These are phyloP conservation scores for Lepidochitona cinerea DNA, from an alignment of 2,888 invertebrate species.

Conservation along the genomic window DNA sequence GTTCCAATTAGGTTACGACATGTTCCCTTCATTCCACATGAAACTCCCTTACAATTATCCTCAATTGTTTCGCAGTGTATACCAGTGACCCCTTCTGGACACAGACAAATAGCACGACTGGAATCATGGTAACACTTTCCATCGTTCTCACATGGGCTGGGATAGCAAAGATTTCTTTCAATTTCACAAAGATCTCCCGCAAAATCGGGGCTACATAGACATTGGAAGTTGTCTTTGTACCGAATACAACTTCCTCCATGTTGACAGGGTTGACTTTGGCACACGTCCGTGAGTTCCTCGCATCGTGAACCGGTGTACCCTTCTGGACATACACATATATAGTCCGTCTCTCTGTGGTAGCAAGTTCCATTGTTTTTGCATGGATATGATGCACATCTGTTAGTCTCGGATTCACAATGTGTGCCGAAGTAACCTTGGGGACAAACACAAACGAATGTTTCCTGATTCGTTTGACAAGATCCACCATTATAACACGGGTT, in stretches of 20 bases:
- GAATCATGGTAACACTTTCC: not conserved
- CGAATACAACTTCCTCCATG: not conserved
- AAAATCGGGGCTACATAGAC: not conserved
- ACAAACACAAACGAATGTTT: constrained; percentile 32
- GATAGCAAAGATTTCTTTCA: not conserved
- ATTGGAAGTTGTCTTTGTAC: not conserved
- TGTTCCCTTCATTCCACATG: not conserved
- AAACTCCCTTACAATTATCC: not conserved
- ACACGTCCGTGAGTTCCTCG: not conserved
- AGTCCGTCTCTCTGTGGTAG: not conserved
- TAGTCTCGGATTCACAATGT: constrained; percentile 37
- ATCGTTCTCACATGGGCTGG: not conserved
- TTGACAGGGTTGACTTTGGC: not conserved
- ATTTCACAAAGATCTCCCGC: not conserved
- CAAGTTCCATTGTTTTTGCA: constrained; percentile 24
- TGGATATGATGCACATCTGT: constrained; percentile 38
- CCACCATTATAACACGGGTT: constrained; percentile 44
- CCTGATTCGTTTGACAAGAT: constrained; percentile 29
- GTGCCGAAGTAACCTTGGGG: constrained; percentile 30
- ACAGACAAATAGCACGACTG: not conserved
- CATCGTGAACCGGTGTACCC: not conserved
- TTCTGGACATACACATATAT: not conserved
- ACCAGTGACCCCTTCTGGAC: not conserved
- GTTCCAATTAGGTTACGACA: not conserved
- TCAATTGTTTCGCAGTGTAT: not conserved